Percentiles rank a stretch among this genome's conserved stretches.
phyloP scores from a whole-genome alignment of 2,888 invertebrate genomes.

The Clistopyga incitator region DNA sequence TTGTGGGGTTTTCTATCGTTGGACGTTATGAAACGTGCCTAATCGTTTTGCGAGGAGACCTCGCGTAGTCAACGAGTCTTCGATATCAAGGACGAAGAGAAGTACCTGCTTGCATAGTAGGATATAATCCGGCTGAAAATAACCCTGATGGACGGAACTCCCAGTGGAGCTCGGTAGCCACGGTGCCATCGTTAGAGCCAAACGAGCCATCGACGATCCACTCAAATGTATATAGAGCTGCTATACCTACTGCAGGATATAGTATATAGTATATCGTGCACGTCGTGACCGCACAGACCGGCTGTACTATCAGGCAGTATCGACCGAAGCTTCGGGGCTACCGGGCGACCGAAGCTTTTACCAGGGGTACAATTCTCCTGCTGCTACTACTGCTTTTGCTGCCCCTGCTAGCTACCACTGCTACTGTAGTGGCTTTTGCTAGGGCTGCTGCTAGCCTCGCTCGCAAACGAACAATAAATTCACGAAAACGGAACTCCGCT shows the following conservation, averaged over 20 bases:
- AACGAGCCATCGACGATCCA: conserved; percentile 66
- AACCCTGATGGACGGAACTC: conserved; percentile 59
- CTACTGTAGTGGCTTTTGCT: conserved; percentile 17
- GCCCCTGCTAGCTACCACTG: conserved; percentile 20
- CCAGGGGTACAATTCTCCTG: conserved; percentile 52
- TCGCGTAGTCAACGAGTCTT: conserved; percentile 11
- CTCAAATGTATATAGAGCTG: conserved; percentile 61
- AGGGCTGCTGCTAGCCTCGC: conserved; percentile 24
- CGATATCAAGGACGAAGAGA: conserved; percentile 42
- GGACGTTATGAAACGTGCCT: background rate
- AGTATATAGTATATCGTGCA: conserved; percentile 49
- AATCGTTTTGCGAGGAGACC: conserved; percentile 15
- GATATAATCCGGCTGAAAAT: conserved; percentile 61
- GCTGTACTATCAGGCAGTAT: conserved; percentile 60
- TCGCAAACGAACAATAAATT: conserved; percentile 60
- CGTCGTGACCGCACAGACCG: conserved; percentile 57
- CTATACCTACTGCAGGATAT: conserved; percentile 23
- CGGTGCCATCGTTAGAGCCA: conserved; percentile 58
- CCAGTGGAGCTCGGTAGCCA: conserved; percentile 36
- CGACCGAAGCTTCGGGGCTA: conserved; percentile 59
- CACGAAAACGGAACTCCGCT: conserved; percentile 52
- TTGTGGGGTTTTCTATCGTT: background rate
- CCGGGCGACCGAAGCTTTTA: conserved; percentile 57
- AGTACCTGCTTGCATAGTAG: conserved; percentile 40
- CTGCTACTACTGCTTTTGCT: conserved; percentile 16